Evolutionary conservation across 1,140 invertebrate species (phyloP), one percentile per base, ranked within the genome.

Genomic region (Andrena cerasifolii): DNA sequence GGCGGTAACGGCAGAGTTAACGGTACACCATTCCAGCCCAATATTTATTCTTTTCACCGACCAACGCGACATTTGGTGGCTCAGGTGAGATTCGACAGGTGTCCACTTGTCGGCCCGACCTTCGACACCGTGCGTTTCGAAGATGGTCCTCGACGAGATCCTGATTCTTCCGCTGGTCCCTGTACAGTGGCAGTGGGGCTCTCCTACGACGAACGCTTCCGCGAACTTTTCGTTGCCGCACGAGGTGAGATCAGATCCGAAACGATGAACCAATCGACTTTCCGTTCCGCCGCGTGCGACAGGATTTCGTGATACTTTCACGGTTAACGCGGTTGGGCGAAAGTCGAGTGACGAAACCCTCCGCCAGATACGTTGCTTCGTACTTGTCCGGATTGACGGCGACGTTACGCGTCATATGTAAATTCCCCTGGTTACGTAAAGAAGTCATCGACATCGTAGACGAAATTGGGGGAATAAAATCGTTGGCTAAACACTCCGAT

Each of bases 1-100:
- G 90, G 90, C 91, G 89, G 89, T 92, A 92, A 92, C 91, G 91
- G 91, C 90, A 92, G 90, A 89, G 78, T 79, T 92, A 92, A 92
- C 91, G 91, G 91, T 89, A 92, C 85, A 67, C 85, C 87, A 88
- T 90, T 89, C 86, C 85, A 88, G 86, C 87, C 90, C 87, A 91
- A 91, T 92, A 90, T 91, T 92, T 89, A 90, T 91, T 90, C 90
- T 91, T 91, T 90, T 88, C 88, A 81, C 83, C 81, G 59, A 53
- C 16, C 51, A 82, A 78, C 71, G 73, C 66, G 82, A 82, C 72
- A 77, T 67, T 86, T 73, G 65, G 72, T 59, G 28, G 40, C 51
- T 40, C 45, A 18, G 24, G 1, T 7, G 24, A 26, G 51, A 61
- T 84, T 80, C 54, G 68, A 53, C 72, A 66, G 51, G 72, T 76